Conservation (phyloP, 2,797 vertebrate species). For the Florisuga fusca region DNA sequence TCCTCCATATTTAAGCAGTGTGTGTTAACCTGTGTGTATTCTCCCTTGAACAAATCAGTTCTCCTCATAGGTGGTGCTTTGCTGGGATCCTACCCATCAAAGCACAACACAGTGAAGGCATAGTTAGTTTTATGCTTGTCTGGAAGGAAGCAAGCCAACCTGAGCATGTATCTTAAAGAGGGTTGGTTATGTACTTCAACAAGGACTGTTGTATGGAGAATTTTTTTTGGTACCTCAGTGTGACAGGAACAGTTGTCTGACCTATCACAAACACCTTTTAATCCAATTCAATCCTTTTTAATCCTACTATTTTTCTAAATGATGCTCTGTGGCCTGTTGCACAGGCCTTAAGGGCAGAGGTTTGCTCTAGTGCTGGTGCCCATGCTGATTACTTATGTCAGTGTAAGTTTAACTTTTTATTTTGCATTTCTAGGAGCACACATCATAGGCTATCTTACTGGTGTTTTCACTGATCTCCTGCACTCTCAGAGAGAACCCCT, state of each 20-base stretch:
- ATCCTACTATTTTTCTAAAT: not conserved
- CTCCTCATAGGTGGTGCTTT: not conserved
- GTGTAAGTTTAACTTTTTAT: not conserved
- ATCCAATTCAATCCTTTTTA: not conserved
- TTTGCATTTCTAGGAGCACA: slow-evolving; percentile 67
- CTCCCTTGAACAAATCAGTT: not conserved
- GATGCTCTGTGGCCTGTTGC: not conserved
- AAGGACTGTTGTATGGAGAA: not conserved
- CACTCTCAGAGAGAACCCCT: slow-evolving; percentile 93
- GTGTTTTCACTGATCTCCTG: slow-evolving; percentile 88
- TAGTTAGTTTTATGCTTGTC: not conserved
- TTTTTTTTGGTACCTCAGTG: not conserved
- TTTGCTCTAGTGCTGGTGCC: not conserved
- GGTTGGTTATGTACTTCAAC: not conserved
- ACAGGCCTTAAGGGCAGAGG: not conserved
- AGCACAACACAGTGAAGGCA: not conserved
- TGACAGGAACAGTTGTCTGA: not conserved
- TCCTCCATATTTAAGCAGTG: not conserved
- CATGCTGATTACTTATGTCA: not conserved
- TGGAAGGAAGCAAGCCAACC: not conserved
- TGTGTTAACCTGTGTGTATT: not conserved
- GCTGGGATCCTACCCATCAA: not conserved
- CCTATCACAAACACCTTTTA: not conserved
- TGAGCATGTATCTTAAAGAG: not conserved
- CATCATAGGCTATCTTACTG: slow-evolving; percentile 82